Conservation (phyloP, 2,113 vertebrate species). For the Nymphicus hollandicus region DNA sequence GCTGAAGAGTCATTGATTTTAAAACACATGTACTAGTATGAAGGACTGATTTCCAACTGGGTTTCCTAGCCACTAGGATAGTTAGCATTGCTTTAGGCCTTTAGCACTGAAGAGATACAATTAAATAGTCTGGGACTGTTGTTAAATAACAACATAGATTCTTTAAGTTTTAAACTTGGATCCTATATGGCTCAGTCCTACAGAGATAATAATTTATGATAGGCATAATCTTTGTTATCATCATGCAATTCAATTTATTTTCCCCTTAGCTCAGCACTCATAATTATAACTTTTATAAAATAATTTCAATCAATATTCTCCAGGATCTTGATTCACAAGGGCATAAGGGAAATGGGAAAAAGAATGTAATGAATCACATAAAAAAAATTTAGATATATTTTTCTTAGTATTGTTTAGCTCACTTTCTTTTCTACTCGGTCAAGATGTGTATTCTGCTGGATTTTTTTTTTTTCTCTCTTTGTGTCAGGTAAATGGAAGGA, state of each 20-base stretch:
- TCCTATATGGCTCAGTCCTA: neutral
- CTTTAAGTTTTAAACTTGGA: neutral
- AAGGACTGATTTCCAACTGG: neutral
- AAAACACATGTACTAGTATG: neutral
- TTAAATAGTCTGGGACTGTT: neutral
- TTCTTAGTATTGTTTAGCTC: neutral
- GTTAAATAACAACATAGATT: neutral
- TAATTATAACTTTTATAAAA: slow-evolving; percentile 15
- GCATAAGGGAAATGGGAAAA: neutral
- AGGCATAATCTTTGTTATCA: slow-evolving; percentile 17
- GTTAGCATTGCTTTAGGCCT: neutral
- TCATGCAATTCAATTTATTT: neutral
- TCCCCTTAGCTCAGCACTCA: slow-evolving; percentile 14
- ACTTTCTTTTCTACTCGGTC: neutral
- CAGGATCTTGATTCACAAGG: neutral
- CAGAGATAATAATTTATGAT: neutral
- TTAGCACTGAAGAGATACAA: neutral
- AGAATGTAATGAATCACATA: neutral
- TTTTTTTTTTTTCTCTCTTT: neutral
- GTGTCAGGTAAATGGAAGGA: neutral
- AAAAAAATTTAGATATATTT: neutral
- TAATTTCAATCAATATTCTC: slow-evolving; percentile 12
- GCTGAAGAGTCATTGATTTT: neutral
- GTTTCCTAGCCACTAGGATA: neutral
- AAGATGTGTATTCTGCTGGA: neutral